phyloP scores from a whole-genome alignment of 2,888 invertebrate species.

The Zaprionus bogoriensis region DNA sequence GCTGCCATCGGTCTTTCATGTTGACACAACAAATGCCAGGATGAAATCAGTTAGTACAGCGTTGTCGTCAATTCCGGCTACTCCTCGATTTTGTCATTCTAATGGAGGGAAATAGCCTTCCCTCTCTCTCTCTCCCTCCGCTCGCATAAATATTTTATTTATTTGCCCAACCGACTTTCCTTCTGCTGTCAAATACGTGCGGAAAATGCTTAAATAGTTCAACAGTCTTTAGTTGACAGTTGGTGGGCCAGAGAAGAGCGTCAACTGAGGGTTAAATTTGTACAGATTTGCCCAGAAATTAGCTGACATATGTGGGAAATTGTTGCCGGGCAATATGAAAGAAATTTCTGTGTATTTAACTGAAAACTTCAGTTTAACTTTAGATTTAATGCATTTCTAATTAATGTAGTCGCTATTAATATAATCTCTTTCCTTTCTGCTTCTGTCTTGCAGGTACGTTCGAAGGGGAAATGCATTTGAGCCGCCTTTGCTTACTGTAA shows the following conservation, averaged over 20 bases:
- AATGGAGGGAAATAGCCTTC: slow-evolving; percentile 20
- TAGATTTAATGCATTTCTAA: neutral
- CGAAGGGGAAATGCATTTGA: neutral
- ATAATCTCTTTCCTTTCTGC: too few species aligned
- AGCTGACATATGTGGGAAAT: slow-evolving; percentile 34
- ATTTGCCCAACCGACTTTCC: slow-evolving; percentile 72
- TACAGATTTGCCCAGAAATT: slow-evolving; percentile 29
- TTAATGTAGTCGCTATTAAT: too few species aligned
- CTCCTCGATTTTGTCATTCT: slow-evolving; percentile 42
- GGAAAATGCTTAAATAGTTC: slow-evolving; percentile 52
- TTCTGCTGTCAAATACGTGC: slow-evolving; percentile 50
- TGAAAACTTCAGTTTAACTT: neutral
- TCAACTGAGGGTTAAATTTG: slow-evolving; percentile 18
- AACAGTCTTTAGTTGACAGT: slow-evolving; percentile 46
- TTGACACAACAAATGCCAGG: slow-evolving; percentile 64
- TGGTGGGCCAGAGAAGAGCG: slow-evolving; percentile 10
- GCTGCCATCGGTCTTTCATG: slow-evolving; percentile 41
- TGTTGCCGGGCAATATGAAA: neutral
- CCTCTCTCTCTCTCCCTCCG: neutral
- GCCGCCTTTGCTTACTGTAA: slow-evolving; percentile 2
- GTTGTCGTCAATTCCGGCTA: slow-evolving; percentile 63
- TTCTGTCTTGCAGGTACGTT: too few species aligned
- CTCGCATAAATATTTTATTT: slow-evolving; percentile 73
- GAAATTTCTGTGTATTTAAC: too few species aligned
- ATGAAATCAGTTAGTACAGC: slow-evolving; percentile 70